Evolutionary conservation across 2,888 invertebrate species (phyloP), one percentile per base, ranked within the genome.

Genomic region (Oligia fasciuncula): DNA sequence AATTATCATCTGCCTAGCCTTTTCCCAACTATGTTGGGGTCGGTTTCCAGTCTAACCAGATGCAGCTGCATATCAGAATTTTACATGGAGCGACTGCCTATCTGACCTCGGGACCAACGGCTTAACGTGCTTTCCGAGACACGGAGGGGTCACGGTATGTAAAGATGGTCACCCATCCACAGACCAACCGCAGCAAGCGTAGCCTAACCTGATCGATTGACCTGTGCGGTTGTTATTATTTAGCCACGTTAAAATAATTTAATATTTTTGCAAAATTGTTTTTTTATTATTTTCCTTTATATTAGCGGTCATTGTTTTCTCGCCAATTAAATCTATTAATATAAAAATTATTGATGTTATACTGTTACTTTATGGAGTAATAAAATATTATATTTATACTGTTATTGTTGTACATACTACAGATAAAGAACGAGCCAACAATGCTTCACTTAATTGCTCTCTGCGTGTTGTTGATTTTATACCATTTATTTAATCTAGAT

Each of bases 401-500:
- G 43, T 68, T 14, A 46, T 17, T 23, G 29, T 11, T 40, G 19
- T 65, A 40, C 14, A 54, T n/a, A 5, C 14, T 62, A n/a, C 11
- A 40, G 40, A 73, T 76, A 62, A 62, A 49, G 35, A 40, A 23
- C n/a, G 19, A 62, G 17, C 11, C 49, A 51, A 63, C 17, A 8
- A 11, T 5, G 23, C 35, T 57, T 49, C 49, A 49, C 49, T 0
- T 73, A 35, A 73, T 73, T 74, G 17, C 14, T 35, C 8, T n/a
- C 19, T 40, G 40, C 19, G 43, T 63, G 62, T 77, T 65, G 51
- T 65, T 77, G 46, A 65, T 40, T 46, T 46, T 35, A 19, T 19
- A 77, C 5, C 2, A 46, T 60, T 75, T 75, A 75, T 75, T 57
- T 23, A 29, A 73, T 72, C 71, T 51, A 70, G 43, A 11, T 46